Evolutionary conservation across 2,888 invertebrate species (phyloP), one percentile per base, ranked within the genome.

Genomic region (Drosophila longiperda): DNA sequence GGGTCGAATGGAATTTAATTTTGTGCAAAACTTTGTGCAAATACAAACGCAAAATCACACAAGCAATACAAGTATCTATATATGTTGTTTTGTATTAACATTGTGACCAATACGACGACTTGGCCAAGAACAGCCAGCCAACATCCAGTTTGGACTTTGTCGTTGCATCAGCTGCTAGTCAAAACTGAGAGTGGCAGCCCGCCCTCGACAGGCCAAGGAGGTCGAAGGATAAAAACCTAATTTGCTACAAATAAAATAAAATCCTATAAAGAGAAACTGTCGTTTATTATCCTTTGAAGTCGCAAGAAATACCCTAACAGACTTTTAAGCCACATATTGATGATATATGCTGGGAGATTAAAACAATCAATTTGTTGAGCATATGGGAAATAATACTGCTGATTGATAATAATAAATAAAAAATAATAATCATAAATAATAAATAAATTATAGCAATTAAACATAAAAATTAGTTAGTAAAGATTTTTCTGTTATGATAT

Each of bases 1-100:
- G 76, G 66, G 38, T 67, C 54, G 64, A 75, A 73, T 74, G 75
- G 86, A 87, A 86, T 86, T 88, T 88, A 83, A 86, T 87, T 87
- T 86, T 82, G 88, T 82, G 72, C 74, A 72, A 87, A 83, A 69
- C 86, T 78, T 75, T 67, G 70, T 70, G 78, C 78, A 78, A 78
- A 80, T 68, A 76, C 57, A 61, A 61, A 50, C 33, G 57, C 73
- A 65, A 36, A 66, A 67, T 53, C 45, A 57, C 52, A 68, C 59
- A 53, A 15, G 29, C 52, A 50, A 29, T 57, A 62, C 52, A 48
- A 58, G 64, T 62, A 68, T 58, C 48, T 58, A 54, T 70, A 58
- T 72, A 58, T 72, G 49, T 50, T 60, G 42, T 54, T 53, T 60
- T 73, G 67, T 68, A 64, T 49, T 68, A 76, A 68, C 79, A 73